A percentile compares a stretch with the other conserved stretches of the same genome.
Evolutionary conservation across 2,888 invertebrate genomes (phyloP).

Genomic region (Drosophila meridionalis): DNA sequence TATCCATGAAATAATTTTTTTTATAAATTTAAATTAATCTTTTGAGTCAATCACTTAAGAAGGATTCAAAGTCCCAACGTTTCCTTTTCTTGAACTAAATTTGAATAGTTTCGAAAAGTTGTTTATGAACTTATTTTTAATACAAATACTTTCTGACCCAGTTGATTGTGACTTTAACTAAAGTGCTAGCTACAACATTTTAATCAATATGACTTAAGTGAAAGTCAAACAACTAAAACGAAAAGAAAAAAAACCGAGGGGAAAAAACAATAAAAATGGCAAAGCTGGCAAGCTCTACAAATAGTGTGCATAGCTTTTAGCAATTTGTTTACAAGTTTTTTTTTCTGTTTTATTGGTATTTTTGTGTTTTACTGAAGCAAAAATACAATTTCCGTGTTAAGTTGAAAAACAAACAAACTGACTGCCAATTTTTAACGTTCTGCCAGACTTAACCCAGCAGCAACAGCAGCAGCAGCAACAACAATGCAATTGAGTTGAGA

Average conservation of each 20-base stretch:
- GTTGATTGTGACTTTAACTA: neutral
- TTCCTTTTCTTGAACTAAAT: neutral
- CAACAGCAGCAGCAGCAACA: conserved; percentile 9
- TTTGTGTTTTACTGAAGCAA: conserved; percentile 29
- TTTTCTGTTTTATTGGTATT: conserved; percentile 4
- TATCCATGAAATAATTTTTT: no score
- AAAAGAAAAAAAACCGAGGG: neutral
- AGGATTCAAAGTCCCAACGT: neutral
- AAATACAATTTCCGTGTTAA: conserved; percentile 76
- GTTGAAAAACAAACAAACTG: conserved; percentile 73
- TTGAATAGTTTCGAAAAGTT: neutral
- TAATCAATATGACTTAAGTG: conserved; percentile 22
- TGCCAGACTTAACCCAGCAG: conserved; percentile 57
- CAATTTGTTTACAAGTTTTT: conserved; percentile 60
- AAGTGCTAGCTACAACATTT: conserved; percentile 4
- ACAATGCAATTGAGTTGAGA: conserved; percentile 36
- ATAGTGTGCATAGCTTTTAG: conserved; percentile 48
- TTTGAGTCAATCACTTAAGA: neutral
- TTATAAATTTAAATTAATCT: neutral
- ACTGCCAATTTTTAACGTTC: conserved; percentile 74
- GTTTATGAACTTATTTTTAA: conserved; percentile 1
- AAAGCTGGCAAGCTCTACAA: conserved; percentile 32
- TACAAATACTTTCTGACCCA: neutral
- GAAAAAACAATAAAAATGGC: neutral
- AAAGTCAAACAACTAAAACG: conserved; percentile 16